Base-by-base conservation (phyloP, 2,797 vertebrate genomes). In the Mus caroli region DNA sequence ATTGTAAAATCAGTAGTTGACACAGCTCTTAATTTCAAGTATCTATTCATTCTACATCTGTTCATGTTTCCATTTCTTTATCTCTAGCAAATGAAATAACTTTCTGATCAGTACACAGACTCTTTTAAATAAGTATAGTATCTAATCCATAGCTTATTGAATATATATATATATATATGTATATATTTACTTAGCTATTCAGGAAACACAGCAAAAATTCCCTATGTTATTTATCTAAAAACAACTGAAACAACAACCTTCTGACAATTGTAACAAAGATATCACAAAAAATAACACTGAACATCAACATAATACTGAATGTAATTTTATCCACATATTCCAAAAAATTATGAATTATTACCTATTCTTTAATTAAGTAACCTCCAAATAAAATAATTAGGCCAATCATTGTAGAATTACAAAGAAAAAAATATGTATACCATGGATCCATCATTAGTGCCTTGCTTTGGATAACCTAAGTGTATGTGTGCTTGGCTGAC, bases 351-450 rank as follows among this genome's bases (percentile, higher is more conserved):
- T 80, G 28, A 76, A 94, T 71, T 64, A 69, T 67, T 90, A 26
- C 1, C n/a, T 82, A 69, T 3, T 58, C 28, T 92, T 84, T 90
- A 76, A 87, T 56, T 79, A 91, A 76, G 24, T 69, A 10, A 96
- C 84, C 91, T 40, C 56, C 50, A 97, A 94, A n/a, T 85, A 40
- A 93, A 88, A 90, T 86, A 52, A 94, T 84, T 86, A 89, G 43
- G 52, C 31, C 28, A 43, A n/a, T 93, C 82, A 87, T 87, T 94
- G 96, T 87, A 91, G 52, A 89, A 43, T 97, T 88, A 73, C 62
- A 73, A 93, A 96, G 78, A 93, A 79, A 80, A 79, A 91, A 40
- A 22, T 78, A 89, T 56, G 26, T 69, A 20, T 56, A 64, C 13
- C 26, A 67, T 46, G 62, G 76, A 67, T 34, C 31, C 13, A 58